A percentile compares a stretch with the other conserved stretches of the same genome.
These are phyloP conservation scores for Larimichthys polyactis DNA, from an alignment of 2,113 vertebrate species.

Conservation along the genomic window DNA sequence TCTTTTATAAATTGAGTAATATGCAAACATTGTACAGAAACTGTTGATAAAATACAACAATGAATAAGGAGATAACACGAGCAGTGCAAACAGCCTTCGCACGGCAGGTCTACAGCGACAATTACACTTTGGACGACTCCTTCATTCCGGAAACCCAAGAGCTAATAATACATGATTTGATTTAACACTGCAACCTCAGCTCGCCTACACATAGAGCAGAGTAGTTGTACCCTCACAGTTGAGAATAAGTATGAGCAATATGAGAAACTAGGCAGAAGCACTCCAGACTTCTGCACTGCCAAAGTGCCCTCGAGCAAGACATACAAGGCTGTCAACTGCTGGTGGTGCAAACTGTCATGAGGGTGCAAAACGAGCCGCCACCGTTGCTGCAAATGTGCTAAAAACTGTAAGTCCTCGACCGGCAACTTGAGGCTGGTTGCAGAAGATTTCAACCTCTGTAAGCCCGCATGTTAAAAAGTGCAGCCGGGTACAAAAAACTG, in stretches of 20 bases:
- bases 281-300: neutral
- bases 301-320: neutral
- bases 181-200: slow-evolving; percentile 4
- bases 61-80: slow-evolving; percentile 31
- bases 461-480: too few species aligned
- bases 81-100: slow-evolving; percentile 39
- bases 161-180: slow-evolving; percentile 2
- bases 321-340: neutral
- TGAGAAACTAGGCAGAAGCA: neutral
- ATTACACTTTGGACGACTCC: neutral
- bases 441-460: too few species aligned
- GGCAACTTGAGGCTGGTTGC: too few species aligned
- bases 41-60: slow-evolving; percentile 27
- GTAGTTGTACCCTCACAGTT: too few species aligned
- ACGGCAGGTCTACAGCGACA: slow-evolving; percentile 19
- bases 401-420: too few species aligned
- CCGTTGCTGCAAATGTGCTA: too few species aligned
- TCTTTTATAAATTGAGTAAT: slow-evolving; percentile 34
- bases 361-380: too few species aligned
- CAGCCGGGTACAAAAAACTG: too few species aligned
- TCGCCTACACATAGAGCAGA: neutral
- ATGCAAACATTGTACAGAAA: slow-evolving; percentile 32
- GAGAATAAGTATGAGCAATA: too few species aligned
- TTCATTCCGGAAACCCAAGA: neutral
- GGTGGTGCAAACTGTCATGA: neutral